These are phyloP conservation scores for Ornithorhynchus anatinus DNA, from an alignment of 2,113 vertebrate species.

Conservation along the genomic window DNA sequence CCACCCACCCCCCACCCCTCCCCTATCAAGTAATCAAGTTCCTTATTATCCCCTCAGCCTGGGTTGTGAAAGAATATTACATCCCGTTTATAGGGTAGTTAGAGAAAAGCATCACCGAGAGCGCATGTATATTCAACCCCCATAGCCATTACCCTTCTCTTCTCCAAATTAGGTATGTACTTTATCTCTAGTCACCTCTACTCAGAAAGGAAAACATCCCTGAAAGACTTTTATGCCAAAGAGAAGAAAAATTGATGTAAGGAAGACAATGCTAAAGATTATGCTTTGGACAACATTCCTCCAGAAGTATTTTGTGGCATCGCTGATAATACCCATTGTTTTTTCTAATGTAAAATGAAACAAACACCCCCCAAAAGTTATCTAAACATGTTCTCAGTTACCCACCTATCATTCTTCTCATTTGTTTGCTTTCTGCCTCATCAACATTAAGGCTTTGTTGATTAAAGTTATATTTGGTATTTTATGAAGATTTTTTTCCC, in stretches of 20 bases:
- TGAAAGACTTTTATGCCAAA: constrained; percentile 47
- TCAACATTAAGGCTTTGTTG: background rate
- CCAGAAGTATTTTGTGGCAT: background rate
- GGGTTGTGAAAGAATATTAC: too few species aligned
- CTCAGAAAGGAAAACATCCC: constrained; percentile 64
- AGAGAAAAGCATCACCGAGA: too few species aligned
- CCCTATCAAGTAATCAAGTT: too few species aligned
- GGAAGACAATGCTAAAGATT: background rate
- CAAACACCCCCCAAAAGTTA: background rate
- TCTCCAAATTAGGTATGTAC: constrained; percentile 69
- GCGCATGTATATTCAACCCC: background rate
- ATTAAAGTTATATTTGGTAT: background rate
- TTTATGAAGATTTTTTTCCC: constrained; percentile 1
- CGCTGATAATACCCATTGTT: background rate
- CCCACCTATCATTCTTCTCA: background rate
- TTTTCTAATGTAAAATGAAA: background rate
- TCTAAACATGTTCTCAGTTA: background rate
- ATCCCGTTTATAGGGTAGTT: too few species aligned
- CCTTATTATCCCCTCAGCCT: too few species aligned
- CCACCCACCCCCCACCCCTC: too few species aligned
- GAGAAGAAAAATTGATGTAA: constrained; percentile 65
- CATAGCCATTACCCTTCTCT: constrained; percentile 38
- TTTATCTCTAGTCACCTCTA: constrained; percentile 68
- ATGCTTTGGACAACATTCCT: background rate
- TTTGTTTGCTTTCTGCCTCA: background rate